Evolutionary conservation across 2,888 invertebrate species (phyloP).

Genomic region (Gymnoscelis rufifasciata): DNA sequence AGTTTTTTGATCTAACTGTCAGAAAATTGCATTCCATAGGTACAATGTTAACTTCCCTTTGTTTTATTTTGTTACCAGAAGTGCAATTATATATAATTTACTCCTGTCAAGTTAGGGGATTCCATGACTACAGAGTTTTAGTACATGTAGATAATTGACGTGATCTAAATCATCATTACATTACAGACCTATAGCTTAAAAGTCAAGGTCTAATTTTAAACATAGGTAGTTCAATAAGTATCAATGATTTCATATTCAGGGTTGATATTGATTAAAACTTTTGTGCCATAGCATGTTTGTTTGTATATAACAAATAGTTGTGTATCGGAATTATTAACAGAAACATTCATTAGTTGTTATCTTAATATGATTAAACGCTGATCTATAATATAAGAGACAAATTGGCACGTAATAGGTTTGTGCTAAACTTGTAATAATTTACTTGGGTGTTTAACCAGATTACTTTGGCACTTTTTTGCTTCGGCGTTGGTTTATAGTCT

Average conservation of each 20-base stretch:
- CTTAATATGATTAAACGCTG: no score
- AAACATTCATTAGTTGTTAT: not conserved
- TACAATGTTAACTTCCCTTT: not conserved
- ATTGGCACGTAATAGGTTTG: no score
- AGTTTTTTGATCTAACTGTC: not conserved
- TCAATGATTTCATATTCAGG: not conserved
- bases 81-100: conserved; percentile 55
- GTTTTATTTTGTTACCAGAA: conserved; percentile 42
- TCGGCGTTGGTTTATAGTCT: no score
- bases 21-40: not conserved
- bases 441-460: no score
- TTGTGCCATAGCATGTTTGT: conserved; percentile 12
- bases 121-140: conserved; percentile 19
- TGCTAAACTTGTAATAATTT: no score
- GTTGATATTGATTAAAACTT: conserved; percentile 4
- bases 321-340: not conserved
- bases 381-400: no score
- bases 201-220: not conserved
- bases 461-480: no score
- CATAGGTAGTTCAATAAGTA: not conserved
- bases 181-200: not conserved
- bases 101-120: conserved; percentile 17
- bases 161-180: not conserved
- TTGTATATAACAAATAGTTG: not conserved
- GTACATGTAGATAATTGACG: not conserved